These are phyloP conservation scores for Heliconius hermathena DNA, from an alignment of 1,140 invertebrate genomes.

Conservation along the genomic window DNA sequence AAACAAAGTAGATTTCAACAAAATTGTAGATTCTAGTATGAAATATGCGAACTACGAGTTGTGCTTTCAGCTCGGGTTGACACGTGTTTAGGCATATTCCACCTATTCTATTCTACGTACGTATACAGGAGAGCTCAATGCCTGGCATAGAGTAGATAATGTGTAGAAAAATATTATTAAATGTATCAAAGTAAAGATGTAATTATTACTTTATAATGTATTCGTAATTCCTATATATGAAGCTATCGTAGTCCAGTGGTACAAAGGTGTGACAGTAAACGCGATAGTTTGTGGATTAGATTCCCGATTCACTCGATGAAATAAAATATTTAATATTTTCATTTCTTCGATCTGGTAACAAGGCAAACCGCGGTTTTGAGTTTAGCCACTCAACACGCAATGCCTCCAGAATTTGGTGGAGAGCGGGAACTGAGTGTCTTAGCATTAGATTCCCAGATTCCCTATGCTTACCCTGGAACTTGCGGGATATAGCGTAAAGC, in stretches of 20 bases:
- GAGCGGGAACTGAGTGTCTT: not conserved
- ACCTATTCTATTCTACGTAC: not conserved
- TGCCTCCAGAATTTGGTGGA: not conserved
- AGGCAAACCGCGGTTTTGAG: not conserved
- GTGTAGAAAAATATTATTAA: too few species aligned
- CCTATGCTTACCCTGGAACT: not conserved
- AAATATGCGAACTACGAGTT: not conserved
- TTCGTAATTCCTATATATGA: too few species aligned
- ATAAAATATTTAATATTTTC: not conserved
- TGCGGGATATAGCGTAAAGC: not conserved
- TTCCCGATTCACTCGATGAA: not conserved
- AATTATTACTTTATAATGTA: too few species aligned
- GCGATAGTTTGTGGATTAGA: not conserved
- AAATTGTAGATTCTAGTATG: not conserved
- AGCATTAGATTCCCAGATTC: not conserved
- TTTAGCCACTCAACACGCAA: not conserved
- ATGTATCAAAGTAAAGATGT: too few species aligned
- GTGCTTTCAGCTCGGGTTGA: conserved; percentile 1
- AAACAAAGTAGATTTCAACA: not conserved
- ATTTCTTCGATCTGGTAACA: not conserved
- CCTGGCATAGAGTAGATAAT: not conserved
- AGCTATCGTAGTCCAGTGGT: too few species aligned
- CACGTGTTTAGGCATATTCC: not conserved
- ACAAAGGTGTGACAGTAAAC: not conserved
- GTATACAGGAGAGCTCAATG: not conserved